Base-by-base conservation (phyloP, 2,113 vertebrate genomes). In the Plecotus auritus region DNA sequence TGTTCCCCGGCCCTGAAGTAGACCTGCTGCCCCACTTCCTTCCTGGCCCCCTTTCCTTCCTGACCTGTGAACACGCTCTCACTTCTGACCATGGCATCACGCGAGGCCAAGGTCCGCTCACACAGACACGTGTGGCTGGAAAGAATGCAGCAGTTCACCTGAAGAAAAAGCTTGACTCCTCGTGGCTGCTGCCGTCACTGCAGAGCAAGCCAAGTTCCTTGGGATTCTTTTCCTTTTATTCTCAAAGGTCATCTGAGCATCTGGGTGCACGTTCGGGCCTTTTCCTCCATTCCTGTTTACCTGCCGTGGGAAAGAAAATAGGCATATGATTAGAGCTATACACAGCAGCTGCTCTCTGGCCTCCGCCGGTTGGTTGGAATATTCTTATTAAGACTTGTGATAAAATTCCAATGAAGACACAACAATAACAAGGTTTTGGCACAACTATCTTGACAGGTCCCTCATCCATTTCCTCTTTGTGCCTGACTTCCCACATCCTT, bases 21-120 rank as follows among this genome's bases (percentile, higher is more conserved):
- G n/a, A 32, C 5, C 61, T 20, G 59, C 28, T 8, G 6, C 30
- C 49, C n/a, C 23, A 8, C 45, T 13, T 13, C 6, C 54, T 14
- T 26, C 54, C 2, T 0, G 6, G 13, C 23, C 18, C 32, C 26
- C 72, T n/a, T 35, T 13, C 72, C 49, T 47, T 8, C n/a, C 26
- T 20, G 66, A 47, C 37, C 49, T 1, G 16, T 26, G 9, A 9
- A 7, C 54, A 5, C 0, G 0, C 12, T 9, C 47, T 40, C 35
- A 2, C 14, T 1, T 11, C n/a, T 5, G 11, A 1, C 17, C 23
- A 13, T 7, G 13, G 32, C 18, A 0, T 49, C 35, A 1, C 26
- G 9, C 49, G 5, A 59, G 32, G 40, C 69, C 45, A 59, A 12
- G 0, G 1, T 13, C 49, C 3, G 5, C 49, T 61, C 10, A 14